Evolutionary conservation across 2,888 invertebrate genomes (phyloP), one percentile per base, ranked within the genome.

Genomic region (Melipona beecheii): DNA sequence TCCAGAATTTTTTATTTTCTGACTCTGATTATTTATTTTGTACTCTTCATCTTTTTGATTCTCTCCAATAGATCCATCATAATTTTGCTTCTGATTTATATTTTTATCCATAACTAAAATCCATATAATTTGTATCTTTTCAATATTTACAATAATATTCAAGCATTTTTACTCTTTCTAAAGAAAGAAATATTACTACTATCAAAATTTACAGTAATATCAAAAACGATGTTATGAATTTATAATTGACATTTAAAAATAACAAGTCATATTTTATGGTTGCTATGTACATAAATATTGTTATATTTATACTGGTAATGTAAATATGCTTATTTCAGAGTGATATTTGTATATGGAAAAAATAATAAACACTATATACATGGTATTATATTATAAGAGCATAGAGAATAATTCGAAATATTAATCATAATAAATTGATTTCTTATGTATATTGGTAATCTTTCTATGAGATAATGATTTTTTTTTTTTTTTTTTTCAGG

Each of bases 401-500:
- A 0, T 36, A 24, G 43, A 43, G 11, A 43, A 54, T 54, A 4
- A 24, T 68, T 24, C n/a, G 19, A 52, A 24, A 5, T 56, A 60
- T 13, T 54, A 66, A 19, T 31, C 65, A 13, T 60, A 66, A 49
- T 36, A 36, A 11, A 17, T 31, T 9, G 9, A 27, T 17, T 0
- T 27, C 21, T 9, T 36, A 31, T 56, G 31, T 49, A 36, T 9
- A 49, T 49, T 3, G 13, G 21, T 9, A 4, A 27, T 60, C n/a
- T 17, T 19, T 62, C 31, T 2, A 19, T 50, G 21, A 60, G 19
- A 68, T 65, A 58, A 31, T 69, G 31, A 0, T 56, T 66, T 52
- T 49, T 19, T 27, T 27, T 52, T 49, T 19, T 27, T 27, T 27
- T 24, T 1, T 27, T 84, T 73, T 0, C 72, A 94, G 94, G 97